A percentile compares a stretch with the other conserved stretches of the same genome.
Conservation (phyloP, 2,113 vertebrate genomes). For the Nibea albiflora region DNA sequence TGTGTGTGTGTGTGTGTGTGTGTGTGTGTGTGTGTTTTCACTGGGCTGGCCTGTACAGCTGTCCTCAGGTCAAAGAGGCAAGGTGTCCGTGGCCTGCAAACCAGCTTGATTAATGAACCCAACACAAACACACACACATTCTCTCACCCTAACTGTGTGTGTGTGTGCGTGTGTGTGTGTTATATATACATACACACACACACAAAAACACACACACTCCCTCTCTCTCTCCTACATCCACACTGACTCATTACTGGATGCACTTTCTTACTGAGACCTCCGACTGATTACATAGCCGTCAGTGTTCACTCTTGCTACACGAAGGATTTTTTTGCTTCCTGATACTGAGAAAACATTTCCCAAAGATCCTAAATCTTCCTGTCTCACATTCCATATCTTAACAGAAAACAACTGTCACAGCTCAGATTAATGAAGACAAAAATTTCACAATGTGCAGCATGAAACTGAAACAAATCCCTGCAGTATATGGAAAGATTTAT, state of each 20-base stretch:
- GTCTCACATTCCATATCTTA: not conserved
- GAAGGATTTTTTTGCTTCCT: slow-evolving; percentile 24
- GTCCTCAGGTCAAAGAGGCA: slow-evolving; percentile 61
- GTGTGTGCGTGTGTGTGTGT: not conserved
- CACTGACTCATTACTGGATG: slow-evolving; percentile 41
- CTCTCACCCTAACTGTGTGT: slow-evolving; percentile 4
- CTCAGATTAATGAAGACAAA: slow-evolving; percentile 6
- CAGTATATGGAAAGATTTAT: not conserved
- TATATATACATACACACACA: slow-evolving; percentile 31
- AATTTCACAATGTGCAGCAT: not conserved
- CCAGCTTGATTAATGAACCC: slow-evolving; percentile 80
- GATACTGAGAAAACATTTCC: slow-evolving; percentile 14
- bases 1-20: slow-evolving; percentile 20
- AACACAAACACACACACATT: slow-evolving; percentile 46
- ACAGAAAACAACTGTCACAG: not conserved
- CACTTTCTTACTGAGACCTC: slow-evolving; percentile 4
- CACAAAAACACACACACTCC: not conserved
- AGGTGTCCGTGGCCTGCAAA: slow-evolving; percentile 64
- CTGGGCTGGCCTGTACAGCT: slow-evolving; percentile 47
- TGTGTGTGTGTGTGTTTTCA: slow-evolving; percentile 3
- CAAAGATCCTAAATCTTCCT: slow-evolving; percentile 6
- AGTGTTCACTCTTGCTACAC: not conserved
- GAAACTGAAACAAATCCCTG: slow-evolving; percentile 6
- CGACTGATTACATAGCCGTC: slow-evolving; percentile 1
- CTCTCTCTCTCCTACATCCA: not conserved